These are phyloP conservation scores for Drosophila varians DNA, from an alignment of 1,140 invertebrate genomes.

Conservation along the genomic window DNA sequence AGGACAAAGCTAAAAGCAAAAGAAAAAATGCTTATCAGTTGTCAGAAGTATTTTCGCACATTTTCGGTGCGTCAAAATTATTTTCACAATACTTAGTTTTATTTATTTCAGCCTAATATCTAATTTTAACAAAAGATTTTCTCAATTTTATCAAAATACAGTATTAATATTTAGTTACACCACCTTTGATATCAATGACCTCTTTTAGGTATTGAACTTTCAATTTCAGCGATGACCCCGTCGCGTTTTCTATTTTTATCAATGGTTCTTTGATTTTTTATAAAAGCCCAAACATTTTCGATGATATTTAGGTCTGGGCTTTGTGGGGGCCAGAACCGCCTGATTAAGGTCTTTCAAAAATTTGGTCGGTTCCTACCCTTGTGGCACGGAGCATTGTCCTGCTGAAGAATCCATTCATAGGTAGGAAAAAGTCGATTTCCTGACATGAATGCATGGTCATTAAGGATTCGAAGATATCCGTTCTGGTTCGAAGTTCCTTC, in stretches of 20 bases:
- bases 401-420: background rate
- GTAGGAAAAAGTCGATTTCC: slow-evolving; percentile 3
- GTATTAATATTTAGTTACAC: slow-evolving; percentile 14
- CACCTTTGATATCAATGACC: slow-evolving; percentile 8
- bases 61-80: too few species aligned
- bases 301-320: slow-evolving; percentile 13
- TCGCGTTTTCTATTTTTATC: slow-evolving; percentile 12
- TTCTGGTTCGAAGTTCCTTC: slow-evolving; percentile 3
- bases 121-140: slow-evolving; percentile 11
- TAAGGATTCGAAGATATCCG: slow-evolving; percentile 10
- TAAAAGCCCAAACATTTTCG: slow-evolving; percentile 2
- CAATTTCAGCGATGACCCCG: slow-evolving; percentile 5
- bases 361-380: slow-evolving; percentile 15
- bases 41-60: too few species aligned
- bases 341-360: slow-evolving; percentile 16
- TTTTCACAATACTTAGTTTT: too few species aligned
- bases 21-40: too few species aligned
- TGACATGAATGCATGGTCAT: slow-evolving; percentile 11
- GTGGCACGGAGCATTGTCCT: slow-evolving; percentile 13
- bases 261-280: slow-evolving; percentile 11
- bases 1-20: too few species aligned
- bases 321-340: slow-evolving; percentile 15
- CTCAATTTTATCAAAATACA: background rate
- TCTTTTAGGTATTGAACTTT: background rate
- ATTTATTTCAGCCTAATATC: too few species aligned